Conservation (phyloP, 2,888 invertebrate genomes). For the Drosophila siamana region DNA sequence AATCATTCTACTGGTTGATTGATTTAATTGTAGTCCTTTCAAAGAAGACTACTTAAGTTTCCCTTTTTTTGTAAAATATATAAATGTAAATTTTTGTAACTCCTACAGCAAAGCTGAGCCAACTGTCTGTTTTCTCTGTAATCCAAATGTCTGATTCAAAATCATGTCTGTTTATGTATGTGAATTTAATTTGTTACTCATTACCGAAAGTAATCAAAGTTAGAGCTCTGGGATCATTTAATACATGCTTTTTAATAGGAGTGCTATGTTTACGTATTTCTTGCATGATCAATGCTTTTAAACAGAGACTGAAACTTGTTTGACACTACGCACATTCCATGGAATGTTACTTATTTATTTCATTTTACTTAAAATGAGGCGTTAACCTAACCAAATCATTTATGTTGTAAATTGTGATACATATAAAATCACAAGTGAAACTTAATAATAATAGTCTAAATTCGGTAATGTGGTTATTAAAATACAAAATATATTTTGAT, state of each 20-base stretch:
- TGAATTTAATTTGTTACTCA: background rate
- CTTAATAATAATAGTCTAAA: background rate
- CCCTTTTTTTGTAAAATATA: conserved; percentile 9
- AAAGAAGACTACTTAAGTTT: conserved; percentile 73
- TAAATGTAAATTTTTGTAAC: background rate
- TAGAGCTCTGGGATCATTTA: background rate
- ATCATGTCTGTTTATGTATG: no score
- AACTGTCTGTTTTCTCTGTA: background rate
- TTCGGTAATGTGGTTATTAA: background rate
- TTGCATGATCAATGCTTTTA: background rate
- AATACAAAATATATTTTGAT: no score
- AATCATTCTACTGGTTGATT: conserved; percentile 95
- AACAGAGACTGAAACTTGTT: background rate
- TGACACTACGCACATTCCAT: background rate
- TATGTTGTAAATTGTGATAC: conserved; percentile 1
- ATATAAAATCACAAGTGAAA: background rate
- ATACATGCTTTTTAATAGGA: background rate
- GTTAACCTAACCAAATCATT: background rate
- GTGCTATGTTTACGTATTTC: no score
- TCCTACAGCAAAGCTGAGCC: background rate
- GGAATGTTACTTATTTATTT: no score
- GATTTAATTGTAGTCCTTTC: conserved; percentile 95
- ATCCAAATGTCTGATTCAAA: background rate
- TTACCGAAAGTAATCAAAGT: background rate
- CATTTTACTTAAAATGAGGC: background rate